Evolutionary conservation across 2,113 vertebrate genomes (phyloP).

Genomic region (Pteruthius melanotis): DNA sequence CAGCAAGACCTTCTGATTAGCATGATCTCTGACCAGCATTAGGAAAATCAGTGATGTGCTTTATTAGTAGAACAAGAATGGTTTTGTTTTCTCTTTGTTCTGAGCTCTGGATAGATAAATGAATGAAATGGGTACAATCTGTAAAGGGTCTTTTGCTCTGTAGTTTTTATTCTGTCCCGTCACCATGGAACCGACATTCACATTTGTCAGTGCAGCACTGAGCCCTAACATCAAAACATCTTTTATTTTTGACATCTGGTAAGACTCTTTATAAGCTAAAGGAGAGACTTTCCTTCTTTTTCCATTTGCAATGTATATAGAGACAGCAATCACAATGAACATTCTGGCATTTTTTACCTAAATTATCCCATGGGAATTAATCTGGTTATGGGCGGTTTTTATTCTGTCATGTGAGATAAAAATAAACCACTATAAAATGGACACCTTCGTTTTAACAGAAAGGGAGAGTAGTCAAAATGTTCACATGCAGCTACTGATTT

Average conservation of each 20-base stretch:
- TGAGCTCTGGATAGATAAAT: neutral
- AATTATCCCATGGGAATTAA: neutral
- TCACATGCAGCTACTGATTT: neutral
- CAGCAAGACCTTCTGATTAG: neutral
- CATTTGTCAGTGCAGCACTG: neutral
- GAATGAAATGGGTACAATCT: neutral
- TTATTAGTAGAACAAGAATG: neutral
- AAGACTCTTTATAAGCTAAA: neutral
- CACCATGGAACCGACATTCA: neutral
- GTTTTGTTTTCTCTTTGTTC: constrained; percentile 14
- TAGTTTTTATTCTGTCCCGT: neutral
- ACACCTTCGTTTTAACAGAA: neutral
- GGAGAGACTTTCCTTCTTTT: neutral
- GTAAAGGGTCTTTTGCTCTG: neutral
- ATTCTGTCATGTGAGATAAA: neutral
- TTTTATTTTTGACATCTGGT: neutral
- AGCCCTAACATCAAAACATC: neutral
- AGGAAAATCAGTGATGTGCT: neutral
- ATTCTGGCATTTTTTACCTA: neutral
- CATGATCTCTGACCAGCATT: neutral
- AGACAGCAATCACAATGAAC: neutral
- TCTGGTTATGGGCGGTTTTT: neutral
- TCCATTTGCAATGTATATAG: neutral
- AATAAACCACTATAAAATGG: neutral
- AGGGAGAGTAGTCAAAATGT: neutral